Evolutionary conservation across 2,888 invertebrate species (phyloP).

Genomic region (Leucoma salicis): DNA sequence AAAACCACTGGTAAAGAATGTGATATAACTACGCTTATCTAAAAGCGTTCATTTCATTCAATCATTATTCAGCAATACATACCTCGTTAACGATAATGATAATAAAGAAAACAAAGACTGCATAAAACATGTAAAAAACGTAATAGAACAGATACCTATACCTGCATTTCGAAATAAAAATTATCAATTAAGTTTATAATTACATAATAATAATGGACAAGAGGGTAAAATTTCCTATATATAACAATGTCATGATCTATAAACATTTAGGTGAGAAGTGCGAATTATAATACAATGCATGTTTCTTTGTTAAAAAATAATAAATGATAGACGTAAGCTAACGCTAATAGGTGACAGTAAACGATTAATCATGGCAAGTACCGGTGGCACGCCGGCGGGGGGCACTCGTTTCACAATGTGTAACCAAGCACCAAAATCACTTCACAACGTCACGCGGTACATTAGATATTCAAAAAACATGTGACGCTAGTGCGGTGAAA

Average conservation of each 20-base stretch:
- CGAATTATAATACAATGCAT: not conserved
- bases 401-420: slow-evolving; percentile 54
- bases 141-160: too few species aligned
- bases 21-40: too few species aligned
- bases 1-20: too few species aligned
- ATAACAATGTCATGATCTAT: slow-evolving; percentile 11
- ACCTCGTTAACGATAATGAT: too few species aligned
- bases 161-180: too few species aligned
- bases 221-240: slow-evolving; percentile 4
- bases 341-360: slow-evolving; percentile 50
- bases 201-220: slow-evolving; percentile 20
- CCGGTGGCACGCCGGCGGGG: slow-evolving; percentile 54
- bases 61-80: too few species aligned
- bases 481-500: slow-evolving; percentile 73
- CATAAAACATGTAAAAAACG: too few species aligned
- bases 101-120: too few species aligned
- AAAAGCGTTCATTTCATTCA: too few species aligned
- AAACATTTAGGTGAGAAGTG: not conserved
- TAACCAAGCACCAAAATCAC: slow-evolving; percentile 78
- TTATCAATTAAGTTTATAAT: too few species aligned
- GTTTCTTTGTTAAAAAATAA: slow-evolving; percentile 18
- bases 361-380: slow-evolving; percentile 64
- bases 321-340: slow-evolving; percentile 44
- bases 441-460: slow-evolving; percentile 67
- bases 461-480: slow-evolving; percentile 60